Conservation (phyloP, 1,140 invertebrate species). For the Helicoverpa armigera region DNA sequence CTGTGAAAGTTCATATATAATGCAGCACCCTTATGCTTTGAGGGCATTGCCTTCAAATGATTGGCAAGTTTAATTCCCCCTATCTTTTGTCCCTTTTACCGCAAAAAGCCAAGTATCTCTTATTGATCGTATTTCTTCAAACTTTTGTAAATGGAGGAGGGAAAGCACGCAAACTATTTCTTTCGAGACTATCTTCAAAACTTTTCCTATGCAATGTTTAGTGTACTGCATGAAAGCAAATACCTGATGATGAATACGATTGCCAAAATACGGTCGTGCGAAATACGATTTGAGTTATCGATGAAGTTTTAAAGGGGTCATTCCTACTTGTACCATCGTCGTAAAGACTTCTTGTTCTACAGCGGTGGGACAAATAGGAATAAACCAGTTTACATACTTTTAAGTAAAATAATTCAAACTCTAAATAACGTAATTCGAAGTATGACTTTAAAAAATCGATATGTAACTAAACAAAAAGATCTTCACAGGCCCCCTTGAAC, state of each 20-base stretch:
- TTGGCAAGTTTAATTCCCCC: slow-evolving; percentile 23
- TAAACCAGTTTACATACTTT: too few relatives aligned
- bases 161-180: slow-evolving; percentile 17
- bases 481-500: slow-evolving; percentile 91
- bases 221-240: slow-evolving; percentile 2
- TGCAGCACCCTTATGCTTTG: slow-evolving; percentile 10
- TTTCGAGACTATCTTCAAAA: slow-evolving; percentile 11
- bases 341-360: too few relatives aligned
- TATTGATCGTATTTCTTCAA: slow-evolving; percentile 35
- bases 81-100: slow-evolving; percentile 25
- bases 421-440: neutral
- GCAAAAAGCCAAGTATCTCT: neutral
- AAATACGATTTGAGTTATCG: neutral
- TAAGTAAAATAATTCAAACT: too few relatives aligned
- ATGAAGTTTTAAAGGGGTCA: too few relatives aligned
- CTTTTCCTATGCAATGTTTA: slow-evolving; percentile 1
- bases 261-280: slow-evolving; percentile 11
- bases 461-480: slow-evolving; percentile 46
- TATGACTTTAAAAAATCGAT: slow-evolving; percentile 11
- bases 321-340: too few relatives aligned
- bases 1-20: slow-evolving; percentile 39
- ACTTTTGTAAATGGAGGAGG: slow-evolving; percentile 7
- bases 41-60: slow-evolving; percentile 19
- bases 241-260: slow-evolving; percentile 6
- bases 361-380: too few relatives aligned